Evolutionary conservation across 2,113 vertebrate genomes (phyloP).

Genomic region (Rhinichthys klamathensis): DNA sequence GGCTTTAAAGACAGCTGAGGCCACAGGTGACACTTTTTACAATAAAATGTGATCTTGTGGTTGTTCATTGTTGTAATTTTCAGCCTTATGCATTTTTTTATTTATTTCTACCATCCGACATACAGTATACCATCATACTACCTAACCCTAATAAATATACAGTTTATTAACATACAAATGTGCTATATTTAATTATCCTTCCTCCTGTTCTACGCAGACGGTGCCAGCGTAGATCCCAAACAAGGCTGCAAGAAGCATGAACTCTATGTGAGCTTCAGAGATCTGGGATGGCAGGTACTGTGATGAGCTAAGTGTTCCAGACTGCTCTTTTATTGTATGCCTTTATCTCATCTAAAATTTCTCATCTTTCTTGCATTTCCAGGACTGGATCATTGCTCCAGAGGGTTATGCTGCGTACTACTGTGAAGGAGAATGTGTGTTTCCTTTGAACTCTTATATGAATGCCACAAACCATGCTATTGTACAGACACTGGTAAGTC

Average conservation of each 20-base stretch:
- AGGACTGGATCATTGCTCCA: constrained; percentile 98
- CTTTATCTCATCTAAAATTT: constrained; percentile 11
- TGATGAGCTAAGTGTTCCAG: background rate
- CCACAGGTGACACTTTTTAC: constrained; percentile 75
- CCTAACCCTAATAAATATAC: background rate
- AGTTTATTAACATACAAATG: background rate
- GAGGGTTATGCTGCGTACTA: constrained; percentile 96
- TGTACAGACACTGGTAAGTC: constrained; percentile 94
- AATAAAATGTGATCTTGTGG: background rate
- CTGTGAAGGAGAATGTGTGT: constrained; percentile 96
- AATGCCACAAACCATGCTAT: constrained; percentile 98
- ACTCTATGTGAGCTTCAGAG: constrained; percentile 96
- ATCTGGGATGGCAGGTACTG: constrained; percentile 97
- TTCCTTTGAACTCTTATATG: constrained; percentile 97
- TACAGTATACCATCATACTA: background rate
- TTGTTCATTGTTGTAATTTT: background rate
- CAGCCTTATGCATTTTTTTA: background rate
- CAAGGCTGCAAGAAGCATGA: constrained; percentile 97
- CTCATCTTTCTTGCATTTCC: constrained; percentile 27
- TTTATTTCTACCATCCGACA: background rate
- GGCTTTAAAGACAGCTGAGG: constrained; percentile 82
- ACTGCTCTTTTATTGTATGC: background rate
- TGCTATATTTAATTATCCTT: constrained; percentile 20
- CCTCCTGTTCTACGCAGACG: constrained; percentile 74
- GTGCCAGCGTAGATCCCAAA: constrained; percentile 84